Base-by-base conservation (phyloP, 1,140 invertebrate species). In the Glomeris maerens region DNA sequence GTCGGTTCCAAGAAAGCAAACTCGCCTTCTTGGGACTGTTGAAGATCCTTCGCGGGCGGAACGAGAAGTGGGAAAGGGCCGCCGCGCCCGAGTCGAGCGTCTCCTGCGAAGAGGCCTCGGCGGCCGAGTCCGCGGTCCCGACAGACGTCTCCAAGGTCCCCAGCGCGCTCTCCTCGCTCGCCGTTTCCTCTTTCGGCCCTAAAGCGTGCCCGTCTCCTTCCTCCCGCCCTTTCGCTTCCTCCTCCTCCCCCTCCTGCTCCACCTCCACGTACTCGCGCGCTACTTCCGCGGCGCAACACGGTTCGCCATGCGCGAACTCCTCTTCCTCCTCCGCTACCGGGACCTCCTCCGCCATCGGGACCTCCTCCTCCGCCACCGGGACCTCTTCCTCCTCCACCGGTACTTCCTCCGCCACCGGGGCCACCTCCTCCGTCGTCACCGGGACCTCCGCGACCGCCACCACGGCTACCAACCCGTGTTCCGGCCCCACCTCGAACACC, bases 21-120 rank as follows among this genome's bases (percentile, higher is more conserved):
- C 17, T 22, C 42, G 60, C 60, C 57, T 62, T 62, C 45, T 58
- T 57, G 17, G 57, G 59, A 49, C 57, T 60, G n/a, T 57, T 59
- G 41, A 60, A 60, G 42, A 59, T 59, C 42, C 56, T 60, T 47
- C 57, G 57, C 20, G 48, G 50, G n/a, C n/a, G n/a, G n/a, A n/a
- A 26, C 39, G 45, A 36, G 31, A 47, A 52, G 1, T 49, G 17
- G 5, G 22, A 25, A 20, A 26, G 5, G 20, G 2, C 13, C 3
- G 7, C 26, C n/a, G 13, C 17, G 26, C 28, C 10, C 42, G 36
- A 38, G 50, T 27, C 40, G 50, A 47, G 21, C 39, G 27, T 47
- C 49, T 47, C 4, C 14, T 53, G 39, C 50, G 46, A 36, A 20
- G 27, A 5, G 20, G 2, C 13, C 3, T 3, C 26, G 14, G 13